Percentiles rank a stretch among this genome's conserved stretches.
These are phyloP conservation scores for Colostygia pectinataria DNA, from an alignment of 2,888 invertebrate species.

Conservation along the genomic window DNA sequence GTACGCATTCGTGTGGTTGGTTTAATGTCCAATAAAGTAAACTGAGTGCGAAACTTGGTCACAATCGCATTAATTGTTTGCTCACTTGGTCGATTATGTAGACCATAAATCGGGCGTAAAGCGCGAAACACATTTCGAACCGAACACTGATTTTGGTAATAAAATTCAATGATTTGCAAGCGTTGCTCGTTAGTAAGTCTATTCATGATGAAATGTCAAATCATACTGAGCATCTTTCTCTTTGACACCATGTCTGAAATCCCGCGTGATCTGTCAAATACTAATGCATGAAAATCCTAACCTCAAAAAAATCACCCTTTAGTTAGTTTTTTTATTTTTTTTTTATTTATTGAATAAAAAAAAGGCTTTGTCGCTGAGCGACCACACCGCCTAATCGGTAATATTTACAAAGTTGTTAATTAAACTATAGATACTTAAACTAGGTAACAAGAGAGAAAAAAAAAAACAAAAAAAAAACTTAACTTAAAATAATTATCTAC, in stretches of 20 bases:
- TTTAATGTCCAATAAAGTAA: not conserved
- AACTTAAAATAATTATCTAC: too few species aligned
- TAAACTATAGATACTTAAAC: too few species aligned
- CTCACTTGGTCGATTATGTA: conserved; percentile 1
- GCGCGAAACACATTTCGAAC: conserved; percentile 16
- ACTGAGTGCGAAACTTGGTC: conserved; percentile 2
- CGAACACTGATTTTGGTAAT: conserved; percentile 14
- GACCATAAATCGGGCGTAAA: conserved; percentile 15
- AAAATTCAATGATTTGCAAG: not conserved
- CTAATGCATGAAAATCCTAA: conserved; percentile 4
- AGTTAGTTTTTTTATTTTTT: too few species aligned
- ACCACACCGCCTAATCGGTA: too few species aligned
- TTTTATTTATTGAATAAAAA: too few species aligned
- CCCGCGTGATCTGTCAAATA: conserved; percentile 12
- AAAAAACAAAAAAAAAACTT: too few species aligned
- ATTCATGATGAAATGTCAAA: conserved; percentile 12
- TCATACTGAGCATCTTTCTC: conserved; percentile 1
- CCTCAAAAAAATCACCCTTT: conserved; percentile 13
- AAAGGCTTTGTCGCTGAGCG: too few species aligned
- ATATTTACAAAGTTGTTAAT: too few species aligned
- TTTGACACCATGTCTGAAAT: conserved; percentile 1
- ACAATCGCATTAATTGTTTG: conserved; percentile 1
- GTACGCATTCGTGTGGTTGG: too few species aligned
- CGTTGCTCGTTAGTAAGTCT: conserved; percentile 4
- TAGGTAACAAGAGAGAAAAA: too few species aligned